A percentile compares a stretch with the other conserved stretches of the same genome.
Conservation (phyloP, 1,140 invertebrate species). For the Rhopalosiphum maidis region DNA sequence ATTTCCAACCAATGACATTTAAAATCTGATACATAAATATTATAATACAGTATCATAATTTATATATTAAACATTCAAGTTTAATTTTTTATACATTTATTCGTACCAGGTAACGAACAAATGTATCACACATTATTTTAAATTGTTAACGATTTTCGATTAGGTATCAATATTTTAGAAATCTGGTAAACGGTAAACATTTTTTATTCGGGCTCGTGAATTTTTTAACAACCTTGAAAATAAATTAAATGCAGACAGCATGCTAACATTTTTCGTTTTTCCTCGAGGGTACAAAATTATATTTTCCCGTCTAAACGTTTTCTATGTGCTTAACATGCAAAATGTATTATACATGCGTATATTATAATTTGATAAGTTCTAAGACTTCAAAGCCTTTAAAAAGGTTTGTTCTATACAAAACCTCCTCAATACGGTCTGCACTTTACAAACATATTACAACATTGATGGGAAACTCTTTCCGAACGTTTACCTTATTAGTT, state of each 20-base stretch:
- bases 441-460: not conserved
- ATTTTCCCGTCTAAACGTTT: not conserved
- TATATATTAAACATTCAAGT: not conserved
- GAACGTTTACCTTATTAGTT: not conserved
- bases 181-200: not conserved
- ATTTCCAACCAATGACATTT: not conserved
- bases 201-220: not conserved
- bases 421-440: not conserved
- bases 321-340: not conserved
- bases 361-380: not conserved
- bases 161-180: not conserved
- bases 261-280: not conserved
- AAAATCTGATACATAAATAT: not conserved
- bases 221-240: not conserved
- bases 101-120: not conserved
- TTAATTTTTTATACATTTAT: not conserved
- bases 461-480: not conserved
- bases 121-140: not conserved
- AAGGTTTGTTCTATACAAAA: not conserved
- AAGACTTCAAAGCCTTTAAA: conserved; percentile 4
- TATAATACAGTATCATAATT: not conserved
- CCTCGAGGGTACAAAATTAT: not conserved
- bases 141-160: not conserved
- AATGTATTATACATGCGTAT: not conserved
- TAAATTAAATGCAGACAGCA: not conserved